Base-by-base conservation (phyloP, 2,888 invertebrate species). In the Saturnia pavonia region DNA sequence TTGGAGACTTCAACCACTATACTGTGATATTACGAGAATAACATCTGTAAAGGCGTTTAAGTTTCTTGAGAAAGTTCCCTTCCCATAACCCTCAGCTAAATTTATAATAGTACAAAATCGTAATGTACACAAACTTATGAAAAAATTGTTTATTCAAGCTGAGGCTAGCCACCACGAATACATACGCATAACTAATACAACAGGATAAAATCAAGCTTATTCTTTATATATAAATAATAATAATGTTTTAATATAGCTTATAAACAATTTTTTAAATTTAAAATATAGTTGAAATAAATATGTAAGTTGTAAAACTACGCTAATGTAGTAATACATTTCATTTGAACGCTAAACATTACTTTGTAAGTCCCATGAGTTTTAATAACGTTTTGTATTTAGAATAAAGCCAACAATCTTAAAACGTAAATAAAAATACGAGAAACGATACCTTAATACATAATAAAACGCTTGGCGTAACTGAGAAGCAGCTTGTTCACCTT, bases 401-500 rank as follows among this genome's bases (percentile, higher is more conserved):
- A 27, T 60, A 60, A 60, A 60, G 1, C 0, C 25, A 12, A 57
- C 27, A 27, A 3, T 60, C 57, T 27, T 9, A 14, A 60, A 60
- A 48, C 25, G 68, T 68, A 68, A 45, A 68, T 68, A 68, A 68
- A 60, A 68, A 25, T 9, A 27, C 22, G 22, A 19, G 11, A 4
- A 14, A 67, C 22, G n/a, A 40, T 43, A 67, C 8, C 43, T 48
- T 68, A 68, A 68, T 48, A 68, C 48, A 25, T 48, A 68, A 69
- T 60, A 60, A 69, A 69, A 60, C 45, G 60, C 22, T 25, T 54
- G 22, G 51, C 51, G 70, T 51, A 70, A 70, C 66, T 67, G 70
- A 70, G 70, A 66, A 54, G 70, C 67, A 70, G n/a, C 51, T 16
- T 54, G 67, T 67, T 70, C 67, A 70, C 51, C 43, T 60, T 57